Base-by-base conservation (phyloP, 2,888 invertebrate species). In the Poecilobothrus nobilitatus region DNA sequence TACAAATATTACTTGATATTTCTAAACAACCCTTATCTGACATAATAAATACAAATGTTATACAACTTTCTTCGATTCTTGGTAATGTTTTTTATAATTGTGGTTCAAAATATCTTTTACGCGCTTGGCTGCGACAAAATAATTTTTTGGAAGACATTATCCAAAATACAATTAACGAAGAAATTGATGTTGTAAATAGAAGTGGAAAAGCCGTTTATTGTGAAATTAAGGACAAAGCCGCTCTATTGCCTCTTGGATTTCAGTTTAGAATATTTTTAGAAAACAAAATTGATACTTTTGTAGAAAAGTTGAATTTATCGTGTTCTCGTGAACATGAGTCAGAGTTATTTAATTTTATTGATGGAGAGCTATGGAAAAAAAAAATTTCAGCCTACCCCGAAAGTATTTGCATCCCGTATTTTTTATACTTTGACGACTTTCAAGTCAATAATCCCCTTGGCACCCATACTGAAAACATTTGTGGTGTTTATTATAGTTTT, bases 401-500 rank as follows among this genome's bases (percentile, higher is more conserved):
- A 5, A 33, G 6, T 15, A 22, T 27, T 5, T 9, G 18, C 20
- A 5, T 64, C 7, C 64, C 64, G 5, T 27, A 12, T 33, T 64
- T 64, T 4, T 33, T 64, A 34, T 64, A 64, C 18, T 33, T 27
- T 10, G 33, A 64, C 15, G 63, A 63, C 15, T 63, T 63, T 21
- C 63, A 63, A 15, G 20, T 63, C 7, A 63, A 63, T 27, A 64
- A 64, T 15, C 64, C 64, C 1, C n/a, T 64, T 3, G 33, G 64
- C 2, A 10, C 33, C 4, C 33, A 64, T 34, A 27, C 64, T 18
- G 27, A 64, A 33, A 15, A 5, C 9, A 22, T 64, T 15, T 27
- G 27, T 15, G 64, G 27, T 18, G 6, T 64, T 33, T 64, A 27
- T 64, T 64, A 64, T n/a, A 64, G 64, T 64, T 64, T 64, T 33